Evolutionary conservation across 2,113 vertebrate genomes (phyloP).

Genomic region (Arenaria interpres): DNA sequence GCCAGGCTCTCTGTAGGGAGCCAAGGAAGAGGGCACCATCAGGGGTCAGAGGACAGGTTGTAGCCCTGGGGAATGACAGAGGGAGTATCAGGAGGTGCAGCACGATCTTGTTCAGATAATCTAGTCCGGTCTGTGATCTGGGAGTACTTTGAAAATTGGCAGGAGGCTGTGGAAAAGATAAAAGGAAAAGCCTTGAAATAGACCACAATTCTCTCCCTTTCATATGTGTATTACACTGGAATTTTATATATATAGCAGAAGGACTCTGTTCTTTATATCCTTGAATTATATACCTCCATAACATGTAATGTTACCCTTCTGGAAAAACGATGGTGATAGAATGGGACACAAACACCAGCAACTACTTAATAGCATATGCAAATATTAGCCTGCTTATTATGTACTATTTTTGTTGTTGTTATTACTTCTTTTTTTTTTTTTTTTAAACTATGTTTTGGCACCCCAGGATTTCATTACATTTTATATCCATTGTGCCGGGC

Average conservation of each 20-base stretch:
- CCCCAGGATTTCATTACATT: neutral
- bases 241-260: neutral
- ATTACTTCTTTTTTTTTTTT: neutral
- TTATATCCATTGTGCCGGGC: neutral
- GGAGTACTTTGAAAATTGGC: constrained; percentile 50
- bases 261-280: neutral
- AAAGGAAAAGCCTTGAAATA: constrained; percentile 53
- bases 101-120: neutral
- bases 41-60: neutral
- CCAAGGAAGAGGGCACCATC: neutral
- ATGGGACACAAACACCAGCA: neutral
- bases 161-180: constrained; percentile 3
- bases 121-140: neutral
- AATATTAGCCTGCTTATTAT: neutral
- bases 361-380: neutral
- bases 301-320: neutral
- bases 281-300: neutral
- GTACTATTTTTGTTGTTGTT: neutral
- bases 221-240: neutral
- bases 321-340: neutral
- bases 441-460: neutral
- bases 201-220: constrained; percentile 33
- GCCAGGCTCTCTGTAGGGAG: neutral
- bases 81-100: neutral
- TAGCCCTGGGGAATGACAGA: neutral